Evolutionary conservation across 2,888 invertebrate genomes (phyloP).

Genomic region (Drosophila eohydei): DNA sequence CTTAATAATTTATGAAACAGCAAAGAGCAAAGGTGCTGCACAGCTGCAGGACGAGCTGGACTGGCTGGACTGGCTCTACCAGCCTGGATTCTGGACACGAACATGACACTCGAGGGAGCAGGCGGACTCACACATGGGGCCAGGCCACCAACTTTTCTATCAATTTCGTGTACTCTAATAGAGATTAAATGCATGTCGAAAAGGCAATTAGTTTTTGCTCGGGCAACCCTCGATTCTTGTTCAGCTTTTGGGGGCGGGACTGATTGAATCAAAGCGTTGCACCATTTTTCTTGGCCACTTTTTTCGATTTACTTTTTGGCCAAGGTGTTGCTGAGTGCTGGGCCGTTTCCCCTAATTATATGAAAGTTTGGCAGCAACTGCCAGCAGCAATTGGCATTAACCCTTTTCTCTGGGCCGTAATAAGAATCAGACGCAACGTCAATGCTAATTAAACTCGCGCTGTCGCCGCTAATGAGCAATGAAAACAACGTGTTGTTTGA

Average conservation of each 20-base stretch:
- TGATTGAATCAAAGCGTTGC: conserved; percentile 77
- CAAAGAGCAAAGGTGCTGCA: conserved; percentile 57
- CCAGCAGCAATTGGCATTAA: conserved; percentile 66
- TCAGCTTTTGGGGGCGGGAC: conserved; percentile 9
- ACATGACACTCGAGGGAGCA: conserved; percentile 48
- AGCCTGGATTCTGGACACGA: conserved; percentile 10
- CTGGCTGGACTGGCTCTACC: conserved; percentile 13
- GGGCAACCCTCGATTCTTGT: conserved; percentile 37
- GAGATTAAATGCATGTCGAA: conserved; percentile 84
- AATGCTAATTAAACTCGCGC: conserved; percentile 81
- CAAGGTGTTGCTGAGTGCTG: conserved; percentile 60
- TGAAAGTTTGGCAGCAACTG: conserved; percentile 49
- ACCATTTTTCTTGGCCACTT: conserved; percentile 54
- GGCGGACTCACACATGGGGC: conserved; percentile 53
- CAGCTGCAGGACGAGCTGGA: conserved; percentile 16
- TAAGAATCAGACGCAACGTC: conserved; percentile 67
- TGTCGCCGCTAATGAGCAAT: conserved; percentile 83
- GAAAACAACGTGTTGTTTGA: conserved; percentile 83
- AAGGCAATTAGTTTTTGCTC: conserved; percentile 82
- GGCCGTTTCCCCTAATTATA: conserved; percentile 37
- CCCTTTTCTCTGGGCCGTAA: conserved; percentile 53
- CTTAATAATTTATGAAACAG: conserved; percentile 78
- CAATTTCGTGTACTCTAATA: conserved; percentile 76
- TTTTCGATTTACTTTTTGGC: conserved; percentile 22
- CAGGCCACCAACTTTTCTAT: conserved; percentile 64